Conservation (phyloP, 2,888 invertebrate genomes). For the Ischnus inquisitorius region DNA sequence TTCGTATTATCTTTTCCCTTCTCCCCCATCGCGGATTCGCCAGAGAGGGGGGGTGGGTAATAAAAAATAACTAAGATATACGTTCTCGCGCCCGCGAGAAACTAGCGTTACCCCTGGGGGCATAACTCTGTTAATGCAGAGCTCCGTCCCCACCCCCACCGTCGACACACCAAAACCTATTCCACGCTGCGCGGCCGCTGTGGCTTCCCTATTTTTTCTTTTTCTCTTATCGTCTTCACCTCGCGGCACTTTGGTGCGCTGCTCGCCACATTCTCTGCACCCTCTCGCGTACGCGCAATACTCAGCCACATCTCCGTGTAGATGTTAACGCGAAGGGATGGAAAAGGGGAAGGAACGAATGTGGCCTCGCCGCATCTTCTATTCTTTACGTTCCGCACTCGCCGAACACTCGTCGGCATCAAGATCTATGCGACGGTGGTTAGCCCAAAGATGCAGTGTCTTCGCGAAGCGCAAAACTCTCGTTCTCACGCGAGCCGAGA, state of each 20-base stretch:
- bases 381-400: constrained; percentile 35
- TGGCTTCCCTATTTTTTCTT: constrained; percentile 32
- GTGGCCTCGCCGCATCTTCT: constrained; percentile 19
- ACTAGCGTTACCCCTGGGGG: constrained; percentile 77
- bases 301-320: constrained; percentile 54
- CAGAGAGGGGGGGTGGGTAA: constrained; percentile 75
- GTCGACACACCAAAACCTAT: constrained; percentile 65
- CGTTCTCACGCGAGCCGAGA: constrained; percentile 71
- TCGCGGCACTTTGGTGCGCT: constrained; percentile 6
- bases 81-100: constrained; percentile 67
- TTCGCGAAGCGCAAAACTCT: constrained; percentile 54
- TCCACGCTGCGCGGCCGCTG: constrained; percentile 65
- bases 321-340: constrained; percentile 67
- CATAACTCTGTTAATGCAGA: constrained; percentile 81
- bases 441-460: constrained; percentile 49
- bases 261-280: constrained; percentile 7
- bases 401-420: constrained; percentile 57
- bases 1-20: constrained; percentile 6
- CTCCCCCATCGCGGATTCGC: constrained; percentile 62
- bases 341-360: constrained; percentile 44
- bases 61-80: constrained; percentile 83
- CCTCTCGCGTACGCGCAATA: constrained; percentile 52
- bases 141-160: constrained; percentile 59
- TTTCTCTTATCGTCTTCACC: constrained; percentile 36
- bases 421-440: constrained; percentile 53